These are phyloP conservation scores for Exaiptasia diaphana DNA, from an alignment of 64 coral and sea anemone genomes.

Conservation along the genomic window DNA sequence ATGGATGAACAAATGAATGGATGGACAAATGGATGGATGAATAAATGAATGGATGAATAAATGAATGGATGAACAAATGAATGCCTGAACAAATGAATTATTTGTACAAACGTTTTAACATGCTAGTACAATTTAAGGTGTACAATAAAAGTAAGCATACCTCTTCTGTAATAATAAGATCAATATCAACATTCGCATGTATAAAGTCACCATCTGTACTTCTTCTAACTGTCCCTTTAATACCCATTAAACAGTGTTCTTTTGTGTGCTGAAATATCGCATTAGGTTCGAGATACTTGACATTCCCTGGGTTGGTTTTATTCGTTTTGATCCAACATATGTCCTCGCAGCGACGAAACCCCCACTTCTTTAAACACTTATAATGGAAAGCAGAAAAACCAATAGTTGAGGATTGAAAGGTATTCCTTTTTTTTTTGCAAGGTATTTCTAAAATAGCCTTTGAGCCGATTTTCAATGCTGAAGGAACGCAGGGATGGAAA, in stretches of 20 bases:
- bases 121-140: too few relatives aligned
- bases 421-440: too few relatives aligned
- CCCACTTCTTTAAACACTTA: constrained; percentile 92
- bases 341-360: constrained; percentile 94
- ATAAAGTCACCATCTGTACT: constrained; percentile 99
- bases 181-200: constrained; percentile 98
- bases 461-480: neutral
- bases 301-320: constrained; percentile 92
- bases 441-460: neutral
- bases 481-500: too few relatives aligned
- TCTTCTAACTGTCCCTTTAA: constrained; percentile 82
- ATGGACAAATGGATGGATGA: too few relatives aligned
- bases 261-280: constrained; percentile 95
- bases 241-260: constrained; percentile 97
- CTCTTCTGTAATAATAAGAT: constrained; percentile 98
- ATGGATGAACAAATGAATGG: too few relatives aligned
- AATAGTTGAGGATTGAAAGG: too few relatives aligned
- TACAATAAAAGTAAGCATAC: too few relatives aligned
- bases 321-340: constrained; percentile 99
- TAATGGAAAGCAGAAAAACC: neutral
- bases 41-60: too few relatives aligned
- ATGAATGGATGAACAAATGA: too few relatives aligned
- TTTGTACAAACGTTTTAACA: too few relatives aligned
- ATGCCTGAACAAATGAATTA: too few relatives aligned
- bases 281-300: constrained; percentile 91